Conservation (phyloP, 2,113 vertebrate genomes). For the Chaetops frenatus region DNA sequence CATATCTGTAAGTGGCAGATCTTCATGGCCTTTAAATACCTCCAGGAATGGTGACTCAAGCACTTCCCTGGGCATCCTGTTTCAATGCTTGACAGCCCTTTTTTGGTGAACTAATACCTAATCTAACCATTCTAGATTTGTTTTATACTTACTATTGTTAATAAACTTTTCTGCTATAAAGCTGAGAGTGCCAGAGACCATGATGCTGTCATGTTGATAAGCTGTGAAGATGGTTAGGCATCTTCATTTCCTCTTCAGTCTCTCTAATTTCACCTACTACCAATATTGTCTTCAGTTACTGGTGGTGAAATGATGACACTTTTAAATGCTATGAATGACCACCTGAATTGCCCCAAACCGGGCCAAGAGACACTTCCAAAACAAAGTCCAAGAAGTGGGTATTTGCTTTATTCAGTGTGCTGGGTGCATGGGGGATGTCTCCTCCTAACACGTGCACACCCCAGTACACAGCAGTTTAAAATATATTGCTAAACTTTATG, state of each 20-base stretch:
- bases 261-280: not conserved
- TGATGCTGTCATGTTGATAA: not conserved
- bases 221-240: not conserved
- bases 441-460: no score
- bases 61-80: not conserved
- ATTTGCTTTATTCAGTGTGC: no score
- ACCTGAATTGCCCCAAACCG: not conserved
- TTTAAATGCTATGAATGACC: not conserved
- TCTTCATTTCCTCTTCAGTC: not conserved
- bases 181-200: not conserved
- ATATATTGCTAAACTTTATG: no score
- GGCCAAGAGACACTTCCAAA: no score
- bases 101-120: not conserved
- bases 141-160: not conserved
- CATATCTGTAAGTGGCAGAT: not conserved
- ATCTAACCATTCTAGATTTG: not conserved
- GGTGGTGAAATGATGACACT: not conserved
- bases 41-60: not conserved
- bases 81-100: not conserved
- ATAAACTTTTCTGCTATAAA: not conserved
- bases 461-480: no score
- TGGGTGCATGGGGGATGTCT: no score
- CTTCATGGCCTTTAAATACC: not conserved
- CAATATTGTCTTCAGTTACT: not conserved
- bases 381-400: no score